Percentiles rank a stretch among this genome's conserved stretches.
Evolutionary conservation across 2,797 vertebrate genomes (phyloP).

Genomic region (Octomys mimax): DNA sequence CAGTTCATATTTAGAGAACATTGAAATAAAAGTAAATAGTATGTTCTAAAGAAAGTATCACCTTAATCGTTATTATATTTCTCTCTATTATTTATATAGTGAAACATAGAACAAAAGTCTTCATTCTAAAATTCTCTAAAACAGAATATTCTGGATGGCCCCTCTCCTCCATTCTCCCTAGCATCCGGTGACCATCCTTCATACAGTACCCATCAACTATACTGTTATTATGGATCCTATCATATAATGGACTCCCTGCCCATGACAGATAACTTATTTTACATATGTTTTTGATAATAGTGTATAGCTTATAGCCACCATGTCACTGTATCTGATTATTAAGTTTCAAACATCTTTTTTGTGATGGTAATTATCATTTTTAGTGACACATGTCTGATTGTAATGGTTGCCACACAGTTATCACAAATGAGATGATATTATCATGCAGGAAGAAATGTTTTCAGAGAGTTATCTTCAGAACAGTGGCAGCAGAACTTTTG

Average conservation of each 20-base stretch:
- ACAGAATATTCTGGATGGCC: not conserved
- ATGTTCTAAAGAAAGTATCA: not conserved
- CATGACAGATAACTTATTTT: not conserved
- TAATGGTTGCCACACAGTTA: not conserved
- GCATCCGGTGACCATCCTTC: fast-evolving
- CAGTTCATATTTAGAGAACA: constrained; percentile 30
- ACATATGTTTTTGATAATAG: not conserved
- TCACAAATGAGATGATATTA: not conserved
- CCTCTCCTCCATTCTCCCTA: not conserved
- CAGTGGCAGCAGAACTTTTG: constrained; percentile 44
- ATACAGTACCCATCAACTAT: fast-evolving
- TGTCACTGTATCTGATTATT: not conserved
- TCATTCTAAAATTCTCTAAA: not conserved
- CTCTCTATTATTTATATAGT: not conserved
- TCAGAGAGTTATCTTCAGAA: constrained; percentile 42
- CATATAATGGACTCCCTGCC: not conserved
- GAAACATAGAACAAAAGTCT: not conserved
- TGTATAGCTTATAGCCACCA: not conserved
- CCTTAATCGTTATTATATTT: not conserved
- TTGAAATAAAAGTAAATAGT: not conserved
- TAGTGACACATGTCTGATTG: not conserved
- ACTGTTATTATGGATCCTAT: not conserved
- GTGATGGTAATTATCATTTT: not conserved
- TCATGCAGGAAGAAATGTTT: not conserved
- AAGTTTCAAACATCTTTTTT: not conserved